These are phyloP conservation scores for Nephrocerus scutellatus DNA, from an alignment of 2,888 invertebrate species.

Conservation along the genomic window DNA sequence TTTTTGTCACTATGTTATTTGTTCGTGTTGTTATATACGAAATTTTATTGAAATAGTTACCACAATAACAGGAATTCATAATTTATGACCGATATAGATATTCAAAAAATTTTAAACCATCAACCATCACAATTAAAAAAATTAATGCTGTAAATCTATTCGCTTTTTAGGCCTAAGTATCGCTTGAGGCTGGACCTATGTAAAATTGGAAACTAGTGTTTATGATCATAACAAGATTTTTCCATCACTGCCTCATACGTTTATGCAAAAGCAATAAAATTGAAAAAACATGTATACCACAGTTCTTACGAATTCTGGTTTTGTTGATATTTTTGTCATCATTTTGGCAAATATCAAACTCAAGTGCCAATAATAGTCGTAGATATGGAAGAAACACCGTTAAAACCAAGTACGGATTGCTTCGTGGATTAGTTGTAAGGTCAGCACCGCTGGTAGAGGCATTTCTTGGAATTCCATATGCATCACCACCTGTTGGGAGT, in stretches of 20 bases:
- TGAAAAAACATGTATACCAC: too few species aligned
- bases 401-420: constrained; percentile 80
- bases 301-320: constrained; percentile 26
- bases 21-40: constrained; percentile 4
- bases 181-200: too few species aligned
- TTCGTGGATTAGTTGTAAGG: constrained; percentile 78
- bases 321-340: constrained; percentile 33
- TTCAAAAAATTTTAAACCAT: background rate
- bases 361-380: constrained; percentile 48
- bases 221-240: too few species aligned
- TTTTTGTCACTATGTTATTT: too few species aligned
- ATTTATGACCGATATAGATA: too few species aligned
- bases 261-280: too few species aligned
- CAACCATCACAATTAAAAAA: too few species aligned
- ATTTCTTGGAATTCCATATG: constrained; percentile 89
- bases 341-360: constrained; percentile 36
- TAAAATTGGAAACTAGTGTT: too few species aligned
- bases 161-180: too few species aligned
- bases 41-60: background rate
- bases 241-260: too few species aligned
- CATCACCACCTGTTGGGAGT: constrained; percentile 82
- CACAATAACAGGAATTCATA: too few species aligned
- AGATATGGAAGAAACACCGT: constrained; percentile 78
- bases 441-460: constrained; percentile 76
- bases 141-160: too few species aligned